Percentiles rank a stretch among this genome's conserved stretches.
These are phyloP conservation scores for Sebastes alutus DNA, from an alignment of 2,797 vertebrate species.

Conservation along the genomic window DNA sequence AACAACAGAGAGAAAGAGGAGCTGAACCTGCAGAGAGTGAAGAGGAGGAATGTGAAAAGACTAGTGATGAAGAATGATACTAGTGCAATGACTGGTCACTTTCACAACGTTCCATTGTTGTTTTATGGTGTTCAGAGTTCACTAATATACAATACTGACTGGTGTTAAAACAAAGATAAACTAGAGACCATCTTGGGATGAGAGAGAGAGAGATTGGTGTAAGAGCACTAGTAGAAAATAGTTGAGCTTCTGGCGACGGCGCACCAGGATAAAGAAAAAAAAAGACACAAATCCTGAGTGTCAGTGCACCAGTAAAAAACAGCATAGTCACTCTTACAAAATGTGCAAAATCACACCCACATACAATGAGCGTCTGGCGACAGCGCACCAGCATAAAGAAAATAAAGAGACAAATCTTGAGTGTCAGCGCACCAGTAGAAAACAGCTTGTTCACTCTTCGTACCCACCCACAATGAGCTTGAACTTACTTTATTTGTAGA, in stretches of 20 bases:
- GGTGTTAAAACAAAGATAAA: neutral
- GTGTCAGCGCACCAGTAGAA: neutral
- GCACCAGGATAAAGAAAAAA: no score
- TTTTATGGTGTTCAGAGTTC: neutral
- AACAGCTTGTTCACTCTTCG: neutral
- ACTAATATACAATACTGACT: neutral
- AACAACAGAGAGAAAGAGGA: neutral
- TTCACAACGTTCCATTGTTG: neutral
- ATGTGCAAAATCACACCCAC: no score
- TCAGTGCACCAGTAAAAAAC: neutral
- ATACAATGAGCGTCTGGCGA: neutral
- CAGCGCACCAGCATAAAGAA: neutral
- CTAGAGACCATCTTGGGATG: neutral
- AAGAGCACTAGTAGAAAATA: neutral
- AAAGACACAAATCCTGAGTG: no score
- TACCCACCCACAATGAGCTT: neutral
- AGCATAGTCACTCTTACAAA: neutral
- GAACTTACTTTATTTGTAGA: neutral
- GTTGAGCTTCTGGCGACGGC: no score
- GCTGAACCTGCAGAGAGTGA: neutral
- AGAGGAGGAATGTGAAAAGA: neutral
- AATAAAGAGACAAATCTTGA: neutral
- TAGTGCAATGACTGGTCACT: neutral
- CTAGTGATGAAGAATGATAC: neutral
- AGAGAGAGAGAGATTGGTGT: neutral